Base-by-base conservation (phyloP, 30 jellyfish, hydroid and myxozoan genomes). In the Chironex yamaguchii region DNA sequence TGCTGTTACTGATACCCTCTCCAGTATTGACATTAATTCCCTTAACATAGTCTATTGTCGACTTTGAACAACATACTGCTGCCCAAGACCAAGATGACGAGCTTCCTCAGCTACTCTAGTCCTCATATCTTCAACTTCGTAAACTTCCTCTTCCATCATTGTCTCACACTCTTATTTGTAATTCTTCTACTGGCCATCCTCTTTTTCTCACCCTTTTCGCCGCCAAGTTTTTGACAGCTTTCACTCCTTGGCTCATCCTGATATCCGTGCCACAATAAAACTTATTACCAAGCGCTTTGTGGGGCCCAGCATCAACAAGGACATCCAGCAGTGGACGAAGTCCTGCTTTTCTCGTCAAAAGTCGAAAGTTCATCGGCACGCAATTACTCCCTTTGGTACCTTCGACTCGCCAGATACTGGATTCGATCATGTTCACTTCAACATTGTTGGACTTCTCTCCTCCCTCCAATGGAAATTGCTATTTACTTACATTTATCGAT, bases 261-360 rank as follows among this genome's bases (percentile, higher is more conserved):
- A 68, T 3, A 76, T 52, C 21, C 36, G 79, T 51, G 89, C 89
- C 2, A 76, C 89, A 2, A 78, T 52, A 24, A 22, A 2, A 1
- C 79, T 76, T 1, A 30, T 76, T 11, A 34, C 67, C n/a, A 28
- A 31, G 24, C 79, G 48, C 1, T 76, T 23, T 34, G 67, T 76
- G 9, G 52, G 90, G 93, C 87, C 82, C 17, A 50, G 75, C 36
- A 72, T 72, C 22, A 21, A 67, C 76, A 51, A 2, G 30, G 95
- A 85, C n/a, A 12, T 83, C 54, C 73, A 36, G 31, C 21, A 68
- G 4, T 83, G 89, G 81, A 67, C 89, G 0, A 29, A 53, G 4
- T 69, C 84, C 3, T 83, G 93, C 67, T 1, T 36, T 24, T n/a
- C 50, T 1, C 49, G 90, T 51, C 90, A 83, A 28, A 27, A 29